Evolutionary conservation across 92 coral and sea anemone genomes (phyloP), one percentile per base, ranked within the genome.

Genomic region (Isaurus tuberculatus): DNA sequence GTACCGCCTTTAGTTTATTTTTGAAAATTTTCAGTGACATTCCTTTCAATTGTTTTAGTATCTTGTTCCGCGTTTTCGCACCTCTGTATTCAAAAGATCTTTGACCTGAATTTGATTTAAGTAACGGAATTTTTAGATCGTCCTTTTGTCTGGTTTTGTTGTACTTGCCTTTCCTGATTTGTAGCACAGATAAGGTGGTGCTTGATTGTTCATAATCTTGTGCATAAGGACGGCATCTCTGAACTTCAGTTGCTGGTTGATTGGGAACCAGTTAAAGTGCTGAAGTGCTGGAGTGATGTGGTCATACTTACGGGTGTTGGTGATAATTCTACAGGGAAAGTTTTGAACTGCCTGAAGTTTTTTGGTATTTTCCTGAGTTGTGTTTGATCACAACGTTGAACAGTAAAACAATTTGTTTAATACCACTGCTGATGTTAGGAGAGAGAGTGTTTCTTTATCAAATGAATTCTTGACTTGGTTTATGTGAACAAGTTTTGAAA

Each of bases 281-380:
- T 57, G 82, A 30, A 84, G 44, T 10, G 64, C 81, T 5, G 82
- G 82, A 17, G 73, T 84, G 26, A 72, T 71, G 44, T 60, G 87
- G 51, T 84, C 67, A 32, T 13, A 84, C 44, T 75, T 84, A 27
- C 65, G 26, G 13, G 74, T 73, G 34, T 61, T 43, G 53, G 86
- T 69, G 67, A 70, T 31, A n/a, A 69, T 70, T 58, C 81, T 63
- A 27, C 83, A 72, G 46, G 61, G 5, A 3, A 53, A 16, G 61
- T 53, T 53, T 53, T 53, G 61, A 9, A 53, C 61, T 53, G 61
- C 61, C 61, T 53, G 61, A 53, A 53, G 61, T 53, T 53, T 53
- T 22, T 53, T 53, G 14, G 71, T 46, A 37, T 83, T 70, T 49
- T 80, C 14, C 14, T 65, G 31, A 4, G 70, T 13, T 1, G 79